Evolutionary conservation across 1,140 invertebrate genomes (phyloP).

Genomic region (Drosophila dunni): DNA sequence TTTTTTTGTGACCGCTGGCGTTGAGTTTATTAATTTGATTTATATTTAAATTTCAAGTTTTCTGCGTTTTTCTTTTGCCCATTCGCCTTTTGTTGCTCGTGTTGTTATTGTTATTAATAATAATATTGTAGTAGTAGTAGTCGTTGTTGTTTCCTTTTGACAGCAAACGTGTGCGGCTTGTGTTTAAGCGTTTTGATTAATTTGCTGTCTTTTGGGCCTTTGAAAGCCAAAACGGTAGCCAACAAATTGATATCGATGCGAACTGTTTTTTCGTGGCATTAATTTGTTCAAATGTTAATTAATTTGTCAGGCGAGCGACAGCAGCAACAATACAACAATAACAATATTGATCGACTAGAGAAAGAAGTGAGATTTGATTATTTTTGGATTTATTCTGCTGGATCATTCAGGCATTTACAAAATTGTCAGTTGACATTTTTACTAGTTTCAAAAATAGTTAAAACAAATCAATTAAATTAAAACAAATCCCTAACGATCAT

Average conservation of each 20-base stretch:
- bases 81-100: conserved; percentile 49
- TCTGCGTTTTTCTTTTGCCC: conserved; percentile 46
- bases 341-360: background rate
- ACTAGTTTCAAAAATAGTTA: background rate
- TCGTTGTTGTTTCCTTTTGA: conserved; percentile 42
- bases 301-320: conserved; percentile 67
- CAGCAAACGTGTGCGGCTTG: conserved; percentile 70
- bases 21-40: conserved; percentile 51
- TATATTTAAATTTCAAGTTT: conserved; percentile 67
- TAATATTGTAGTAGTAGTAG: background rate
- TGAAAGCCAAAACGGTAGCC: conserved; percentile 56
- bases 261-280: conserved; percentile 55
- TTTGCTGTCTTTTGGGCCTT: conserved; percentile 40
- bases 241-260: conserved; percentile 59
- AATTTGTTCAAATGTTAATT: conserved; percentile 78
- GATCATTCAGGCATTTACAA: conserved; percentile 37
- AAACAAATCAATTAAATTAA: background rate
- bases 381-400: background rate
- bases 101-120: conserved; percentile 18
- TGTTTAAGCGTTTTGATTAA: conserved; percentile 67
- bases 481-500: conserved; percentile 4
- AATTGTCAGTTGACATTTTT: conserved; percentile 42
- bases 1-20: conserved; percentile 23
- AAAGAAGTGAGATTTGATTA: background rate
- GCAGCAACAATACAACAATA: conserved; percentile 19